phyloP scores from a whole-genome alignment of 2,113 vertebrate genomes.

The Pao palembangensis region DNA sequence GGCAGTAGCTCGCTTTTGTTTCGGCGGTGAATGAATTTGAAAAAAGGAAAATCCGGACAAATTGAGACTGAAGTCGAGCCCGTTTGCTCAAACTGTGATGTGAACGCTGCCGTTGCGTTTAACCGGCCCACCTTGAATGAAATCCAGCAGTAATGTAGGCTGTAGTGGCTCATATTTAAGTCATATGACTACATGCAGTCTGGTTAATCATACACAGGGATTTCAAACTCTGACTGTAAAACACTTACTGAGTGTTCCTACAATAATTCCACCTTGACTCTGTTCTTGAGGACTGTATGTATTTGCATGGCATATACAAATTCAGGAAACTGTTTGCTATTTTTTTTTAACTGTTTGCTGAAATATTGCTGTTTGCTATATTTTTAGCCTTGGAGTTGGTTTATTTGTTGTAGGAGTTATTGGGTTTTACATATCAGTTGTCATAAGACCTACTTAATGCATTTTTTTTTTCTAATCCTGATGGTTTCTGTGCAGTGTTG shows the following conservation, averaged over 20 bases:
- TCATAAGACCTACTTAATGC: too few species aligned
- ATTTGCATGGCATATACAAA: too few species aligned
- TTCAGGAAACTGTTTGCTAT: too few species aligned
- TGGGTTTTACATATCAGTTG: too few species aligned
- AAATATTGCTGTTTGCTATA: too few species aligned
- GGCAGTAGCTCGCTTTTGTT: background rate
- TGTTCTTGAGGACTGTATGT: background rate
- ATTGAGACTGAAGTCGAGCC: background rate
- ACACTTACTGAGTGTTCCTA: background rate
- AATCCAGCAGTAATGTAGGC: too few species aligned
- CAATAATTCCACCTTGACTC: background rate
- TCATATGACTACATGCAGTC: background rate
- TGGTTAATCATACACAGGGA: constrained; percentile 5
- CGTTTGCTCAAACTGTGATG: background rate
- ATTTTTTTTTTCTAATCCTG: too few species aligned
- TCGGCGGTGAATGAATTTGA: background rate
- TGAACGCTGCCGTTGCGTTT: background rate
- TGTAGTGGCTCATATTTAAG: too few species aligned
- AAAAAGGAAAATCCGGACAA: background rate
- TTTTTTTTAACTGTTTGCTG: too few species aligned
- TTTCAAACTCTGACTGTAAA: background rate
- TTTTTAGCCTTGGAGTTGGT: too few species aligned
- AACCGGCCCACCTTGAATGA: background rate
- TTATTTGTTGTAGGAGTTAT: too few species aligned
- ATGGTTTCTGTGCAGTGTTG: too few species aligned